Conservation (phyloP, 2,797 vertebrate genomes). For the Melanotaenia pygmaea region DNA sequence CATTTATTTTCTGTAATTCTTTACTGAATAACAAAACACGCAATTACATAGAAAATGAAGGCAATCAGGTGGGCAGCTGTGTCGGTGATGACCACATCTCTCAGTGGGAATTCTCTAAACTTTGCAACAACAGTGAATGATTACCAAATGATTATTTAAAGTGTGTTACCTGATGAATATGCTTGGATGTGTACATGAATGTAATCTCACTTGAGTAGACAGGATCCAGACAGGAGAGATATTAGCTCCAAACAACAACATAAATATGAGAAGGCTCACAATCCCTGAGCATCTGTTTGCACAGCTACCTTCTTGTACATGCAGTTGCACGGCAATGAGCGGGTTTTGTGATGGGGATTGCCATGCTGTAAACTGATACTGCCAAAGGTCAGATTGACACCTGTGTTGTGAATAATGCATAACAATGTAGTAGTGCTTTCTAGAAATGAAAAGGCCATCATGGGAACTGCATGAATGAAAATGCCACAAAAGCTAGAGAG, state of each 20-base stretch:
- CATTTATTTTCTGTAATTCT: conserved; percentile 50
- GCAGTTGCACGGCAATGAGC: conserved; percentile 13
- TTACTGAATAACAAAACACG: conserved; percentile 44
- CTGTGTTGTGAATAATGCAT: conserved; percentile 78
- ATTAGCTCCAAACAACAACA: conserved; percentile 40
- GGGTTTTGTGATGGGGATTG: conserved; percentile 26
- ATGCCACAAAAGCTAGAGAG: conserved; percentile 65
- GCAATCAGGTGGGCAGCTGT: conserved; percentile 36
- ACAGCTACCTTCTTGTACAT: conserved; percentile 19
- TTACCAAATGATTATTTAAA: conserved; percentile 27
- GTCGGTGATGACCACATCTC: conserved; percentile 45
- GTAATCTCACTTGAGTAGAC: conserved; percentile 14
- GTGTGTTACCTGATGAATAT: conserved; percentile 37
- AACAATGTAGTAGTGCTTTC: conserved; percentile 46
- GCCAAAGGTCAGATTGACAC: conserved; percentile 69
- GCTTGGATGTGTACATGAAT: conserved; percentile 20
- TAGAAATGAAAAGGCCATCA: conserved; percentile 44
- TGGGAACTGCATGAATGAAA: conserved; percentile 65
- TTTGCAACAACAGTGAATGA: conserved; percentile 19
- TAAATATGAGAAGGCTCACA: conserved; percentile 29
- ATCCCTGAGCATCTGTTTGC: conserved; percentile 53
- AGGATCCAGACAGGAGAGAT: conserved; percentile 29
- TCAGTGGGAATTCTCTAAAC: conserved; percentile 43
- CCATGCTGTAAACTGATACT: conserved; percentile 29
- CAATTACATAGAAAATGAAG: conserved; percentile 57